A percentile compares a stretch with the other conserved stretches of the same genome.
Conservation (phyloP, 2,888 invertebrate genomes). For the Cephus spinipes region DNA sequence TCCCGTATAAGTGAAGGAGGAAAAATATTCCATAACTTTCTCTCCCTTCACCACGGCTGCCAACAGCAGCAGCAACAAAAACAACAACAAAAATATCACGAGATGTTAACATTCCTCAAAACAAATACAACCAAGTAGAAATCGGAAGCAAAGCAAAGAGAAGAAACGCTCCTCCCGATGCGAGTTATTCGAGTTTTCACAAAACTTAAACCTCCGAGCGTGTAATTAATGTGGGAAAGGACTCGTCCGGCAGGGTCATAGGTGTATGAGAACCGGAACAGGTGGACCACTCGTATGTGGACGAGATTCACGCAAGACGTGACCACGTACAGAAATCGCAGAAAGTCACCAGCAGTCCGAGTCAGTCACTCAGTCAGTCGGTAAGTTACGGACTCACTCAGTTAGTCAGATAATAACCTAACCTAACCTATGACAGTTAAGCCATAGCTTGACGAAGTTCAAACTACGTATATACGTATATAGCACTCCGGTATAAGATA, state of each 20-base stretch:
- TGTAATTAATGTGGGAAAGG: conserved; percentile 58
- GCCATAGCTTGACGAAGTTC: neutral
- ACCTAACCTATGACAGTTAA: neutral
- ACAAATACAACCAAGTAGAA: conserved; percentile 13
- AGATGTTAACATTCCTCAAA: conserved; percentile 19
- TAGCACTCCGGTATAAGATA: neutral
- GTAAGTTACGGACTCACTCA: neutral
- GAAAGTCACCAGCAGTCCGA: neutral
- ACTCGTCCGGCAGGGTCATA: conserved; percentile 50
- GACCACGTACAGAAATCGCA: conserved; percentile 52
- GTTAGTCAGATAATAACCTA: neutral
- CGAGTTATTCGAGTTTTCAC: conserved; percentile 24
- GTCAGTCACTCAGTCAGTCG: neutral
- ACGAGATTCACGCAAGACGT: conserved; percentile 42
- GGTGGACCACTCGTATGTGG: conserved; percentile 30
- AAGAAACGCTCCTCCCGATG: neutral
- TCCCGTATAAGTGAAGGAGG: neutral
- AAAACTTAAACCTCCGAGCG: conserved; percentile 42
- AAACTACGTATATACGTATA: neutral
- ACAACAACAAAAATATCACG: conserved; percentile 28
- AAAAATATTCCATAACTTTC: conserved; percentile 2
- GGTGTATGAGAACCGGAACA: conserved; percentile 63
- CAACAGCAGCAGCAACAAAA: neutral
- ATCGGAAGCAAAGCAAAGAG: conserved; percentile 2
- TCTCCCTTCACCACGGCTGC: conserved; percentile 6